Evolutionary conservation across 1,140 invertebrate genomes (phyloP).

Genomic region (Drosophila tristis): DNA sequence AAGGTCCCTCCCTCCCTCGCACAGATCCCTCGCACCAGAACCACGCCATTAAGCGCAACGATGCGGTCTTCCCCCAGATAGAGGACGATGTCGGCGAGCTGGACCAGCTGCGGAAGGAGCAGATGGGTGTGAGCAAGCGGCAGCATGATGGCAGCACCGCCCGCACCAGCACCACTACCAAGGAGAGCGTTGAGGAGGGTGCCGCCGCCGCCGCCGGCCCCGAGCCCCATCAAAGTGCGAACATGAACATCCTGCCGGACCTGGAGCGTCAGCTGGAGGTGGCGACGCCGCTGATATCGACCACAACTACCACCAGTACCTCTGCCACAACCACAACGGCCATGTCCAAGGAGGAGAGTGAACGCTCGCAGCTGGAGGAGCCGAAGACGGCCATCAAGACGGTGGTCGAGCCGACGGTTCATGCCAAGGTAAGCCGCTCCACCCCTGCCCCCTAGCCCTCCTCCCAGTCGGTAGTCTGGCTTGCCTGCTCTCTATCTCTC

Average conservation of each 20-base stretch:
- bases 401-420: slow-evolving; percentile 63
- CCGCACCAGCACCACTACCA: slow-evolving; percentile 67
- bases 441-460: slow-evolving; percentile 16
- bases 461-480: slow-evolving; percentile 21
- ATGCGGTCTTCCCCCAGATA: slow-evolving; percentile 56
- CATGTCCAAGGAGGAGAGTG: slow-evolving; percentile 64
- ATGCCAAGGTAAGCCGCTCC: slow-evolving; percentile 27
- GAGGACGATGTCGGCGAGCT: slow-evolving; percentile 80
- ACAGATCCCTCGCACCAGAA: slow-evolving; percentile 50
- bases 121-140: slow-evolving; percentile 35
- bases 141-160: slow-evolving; percentile 64
- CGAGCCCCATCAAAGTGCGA: slow-evolving; percentile 19
- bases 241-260: slow-evolving; percentile 55
- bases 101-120: slow-evolving; percentile 67
- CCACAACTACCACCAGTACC: slow-evolving; percentile 70
- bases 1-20: background rate
- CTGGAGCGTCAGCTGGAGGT: slow-evolving; percentile 74
- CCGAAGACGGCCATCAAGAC: slow-evolving; percentile 59
- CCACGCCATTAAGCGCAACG: slow-evolving; percentile 25
- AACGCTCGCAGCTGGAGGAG: slow-evolving; percentile 65
- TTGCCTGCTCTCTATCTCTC: slow-evolving; percentile 15
- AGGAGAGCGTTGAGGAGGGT: slow-evolving; percentile 65
- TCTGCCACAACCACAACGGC: slow-evolving; percentile 68
- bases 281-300: slow-evolving; percentile 69
- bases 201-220: slow-evolving; percentile 39